Evolutionary conservation across 2,888 invertebrate species (phyloP), one percentile per base, ranked within the genome.

Genomic region (Caenorhabditis drosophilae): DNA sequence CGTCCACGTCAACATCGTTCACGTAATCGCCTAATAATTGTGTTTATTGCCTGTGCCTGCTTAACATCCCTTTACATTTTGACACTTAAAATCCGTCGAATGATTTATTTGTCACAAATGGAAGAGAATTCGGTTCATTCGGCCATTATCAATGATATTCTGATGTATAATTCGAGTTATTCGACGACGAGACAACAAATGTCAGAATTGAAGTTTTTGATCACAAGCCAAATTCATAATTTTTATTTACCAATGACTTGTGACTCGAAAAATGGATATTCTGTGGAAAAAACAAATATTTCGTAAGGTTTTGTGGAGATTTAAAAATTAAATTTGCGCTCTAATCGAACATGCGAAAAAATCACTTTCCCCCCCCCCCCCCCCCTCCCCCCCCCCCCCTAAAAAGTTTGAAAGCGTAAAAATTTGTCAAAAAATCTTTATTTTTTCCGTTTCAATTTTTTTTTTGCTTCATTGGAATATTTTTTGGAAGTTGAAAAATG

Each of bases 191-290:
- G 4, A 55, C 54, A 45, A 48, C 63, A 0, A 35, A 45, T 41
- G 16, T n/a, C n/a, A n/a, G n/a, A n/a, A n/a, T 58, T 54, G n/a
- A 59, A 54, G 22, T 58, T 63, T 42, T 23, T 62, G 26, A 63
- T 58, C 41, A 63, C 63, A 12, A 64, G 58, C 48, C 46, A 51
- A 44, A 64, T 58, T 31, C 34, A 31, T 3, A 64, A 59, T 31
- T 64, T 64, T 20, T 59, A 59, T 31, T 27, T 59, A 18, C 64
- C 58, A 16, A 59, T 64, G 58, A 55, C 55, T 16, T 64, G 64
- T 41, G 40, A 52, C 27, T 64, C 64, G 7, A 64, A 42, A 18
- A 51, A 64, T 50, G 64, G 54, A 15, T 64, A 58, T 26, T 25
- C 40, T 12, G 57, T 53, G 20, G 55, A 31, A 12, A 49, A 47